Evolutionary conservation across 2,113 vertebrate species (phyloP).

Genomic region (Petrocephalus zakoni): DNA sequence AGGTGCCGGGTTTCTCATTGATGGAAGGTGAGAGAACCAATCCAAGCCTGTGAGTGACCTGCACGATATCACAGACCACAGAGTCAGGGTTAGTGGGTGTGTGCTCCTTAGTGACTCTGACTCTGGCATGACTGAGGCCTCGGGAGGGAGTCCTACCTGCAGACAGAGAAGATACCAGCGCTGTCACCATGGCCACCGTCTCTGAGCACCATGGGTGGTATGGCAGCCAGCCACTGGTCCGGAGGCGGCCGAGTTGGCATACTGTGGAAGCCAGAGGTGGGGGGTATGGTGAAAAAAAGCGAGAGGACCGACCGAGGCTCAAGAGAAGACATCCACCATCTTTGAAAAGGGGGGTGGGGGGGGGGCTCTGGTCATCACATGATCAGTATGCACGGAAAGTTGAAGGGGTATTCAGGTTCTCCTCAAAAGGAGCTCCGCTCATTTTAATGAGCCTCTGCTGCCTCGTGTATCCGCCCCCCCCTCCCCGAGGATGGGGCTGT

Average conservation of each 20-base stretch:
- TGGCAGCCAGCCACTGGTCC: not conserved
- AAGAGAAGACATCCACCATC: not conserved
- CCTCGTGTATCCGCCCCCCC: not conserved
- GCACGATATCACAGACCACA: too few species aligned
- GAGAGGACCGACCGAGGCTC: not conserved
- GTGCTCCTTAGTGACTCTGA: not conserved
- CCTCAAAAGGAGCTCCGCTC: slow-evolving; percentile 14
- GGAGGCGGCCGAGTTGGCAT: not conserved
- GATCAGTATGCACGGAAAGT: slow-evolving; percentile 14
- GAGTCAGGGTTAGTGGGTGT: too few species aligned
- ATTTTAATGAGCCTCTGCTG: not conserved
- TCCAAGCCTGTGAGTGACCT: not conserved
- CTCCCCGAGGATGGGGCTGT: not conserved
- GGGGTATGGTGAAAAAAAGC: not conserved
- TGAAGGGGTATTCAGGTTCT: slow-evolving; percentile 7
- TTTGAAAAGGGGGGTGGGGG: not conserved
- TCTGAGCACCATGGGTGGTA: not conserved
- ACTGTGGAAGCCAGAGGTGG: not conserved
- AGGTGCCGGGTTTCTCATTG: not conserved
- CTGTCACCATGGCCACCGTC: not conserved
- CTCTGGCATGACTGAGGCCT: not conserved
- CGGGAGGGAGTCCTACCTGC: not conserved
- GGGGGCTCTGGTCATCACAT: not conserved
- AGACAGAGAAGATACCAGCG: not conserved
- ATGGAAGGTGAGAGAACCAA: not conserved